Evolutionary conservation across 2,888 invertebrate genomes (phyloP), one percentile per base, ranked within the genome.

Genomic region (Idaea straminata): DNA sequence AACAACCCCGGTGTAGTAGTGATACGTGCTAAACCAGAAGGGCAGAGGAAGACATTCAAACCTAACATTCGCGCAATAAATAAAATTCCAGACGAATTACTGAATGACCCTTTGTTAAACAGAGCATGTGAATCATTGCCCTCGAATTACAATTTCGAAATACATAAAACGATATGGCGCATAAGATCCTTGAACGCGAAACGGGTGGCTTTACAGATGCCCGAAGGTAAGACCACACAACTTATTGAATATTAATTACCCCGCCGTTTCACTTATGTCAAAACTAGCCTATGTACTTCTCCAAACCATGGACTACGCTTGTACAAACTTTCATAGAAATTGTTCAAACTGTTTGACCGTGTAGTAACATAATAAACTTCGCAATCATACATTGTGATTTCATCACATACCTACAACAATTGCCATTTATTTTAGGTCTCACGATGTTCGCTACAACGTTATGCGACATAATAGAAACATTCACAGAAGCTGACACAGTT

Each of bases 91-190:
- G 95, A 96, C 71, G 96, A 96, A 75, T 94, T 98, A 62, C 85
- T 96, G 34, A 95, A 97, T 76, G 95, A 98, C 88, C 94, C 95
- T 15, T 81, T 95, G 72, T 84, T 98, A 35, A 95, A 96, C 79
- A 92, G 94, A 80, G 96, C 96, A 0, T 95, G 96, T 68, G 94
- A 95, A 78, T 92, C 94, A 58, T 93, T 99, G 63, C 99, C 99
- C 3, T 88, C 94, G 47, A 99, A 99, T 91, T 99, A 99, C 83
- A 99, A 98, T 85, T 99, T 99, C 87, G 99, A 99, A 94, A 95
- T 99, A 73, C 97, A 97, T 68, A 99, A 99, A 87, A 99, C 99
- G 0, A 96, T 99, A 85, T 99, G 99, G 99, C 95, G 98, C 82
- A 98, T 99, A 79, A 94, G 95, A 74, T 96, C 97, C 81, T 89